Conservation (phyloP, 1,140 invertebrate genomes). For the Papilio aristodemus region DNA sequence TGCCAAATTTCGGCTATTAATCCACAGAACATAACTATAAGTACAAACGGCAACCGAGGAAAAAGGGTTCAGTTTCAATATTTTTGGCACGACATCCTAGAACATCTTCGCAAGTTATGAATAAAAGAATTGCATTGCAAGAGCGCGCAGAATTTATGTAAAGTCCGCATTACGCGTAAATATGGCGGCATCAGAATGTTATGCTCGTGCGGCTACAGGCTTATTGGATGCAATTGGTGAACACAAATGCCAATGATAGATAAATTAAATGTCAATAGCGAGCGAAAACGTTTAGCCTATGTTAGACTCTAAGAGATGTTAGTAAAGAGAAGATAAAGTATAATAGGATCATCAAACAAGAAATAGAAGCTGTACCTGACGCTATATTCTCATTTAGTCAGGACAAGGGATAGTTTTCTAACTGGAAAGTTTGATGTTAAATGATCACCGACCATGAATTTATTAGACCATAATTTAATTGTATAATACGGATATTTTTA, state of each 20-base stretch:
- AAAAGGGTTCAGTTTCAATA: constrained; percentile 27
- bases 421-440: too few relatives aligned
- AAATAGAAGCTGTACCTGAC: too few relatives aligned
- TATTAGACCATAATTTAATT: too few relatives aligned
- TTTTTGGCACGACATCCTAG: constrained; percentile 25
- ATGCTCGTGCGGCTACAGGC: background rate
- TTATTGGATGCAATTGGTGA: constrained; percentile 17
- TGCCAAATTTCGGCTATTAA: constrained; percentile 32
- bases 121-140: constrained; percentile 26
- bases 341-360: background rate
- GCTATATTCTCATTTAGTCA: too few relatives aligned
- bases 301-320: background rate
- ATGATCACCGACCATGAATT: too few relatives aligned
- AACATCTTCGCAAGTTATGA: constrained; percentile 32
- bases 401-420: too few relatives aligned
- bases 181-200: constrained; percentile 10
- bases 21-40: constrained; percentile 26
- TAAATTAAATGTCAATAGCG: constrained; percentile 3
- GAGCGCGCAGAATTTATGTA: constrained; percentile 21
- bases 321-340: background rate
- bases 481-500: too few relatives aligned
- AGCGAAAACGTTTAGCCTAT: background rate
- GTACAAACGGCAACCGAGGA: background rate
- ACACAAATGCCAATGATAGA: background rate
- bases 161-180: constrained; percentile 18